phyloP scores from a whole-genome alignment of 2,113 vertebrate genomes.

The Lontra canadensis region DNA sequence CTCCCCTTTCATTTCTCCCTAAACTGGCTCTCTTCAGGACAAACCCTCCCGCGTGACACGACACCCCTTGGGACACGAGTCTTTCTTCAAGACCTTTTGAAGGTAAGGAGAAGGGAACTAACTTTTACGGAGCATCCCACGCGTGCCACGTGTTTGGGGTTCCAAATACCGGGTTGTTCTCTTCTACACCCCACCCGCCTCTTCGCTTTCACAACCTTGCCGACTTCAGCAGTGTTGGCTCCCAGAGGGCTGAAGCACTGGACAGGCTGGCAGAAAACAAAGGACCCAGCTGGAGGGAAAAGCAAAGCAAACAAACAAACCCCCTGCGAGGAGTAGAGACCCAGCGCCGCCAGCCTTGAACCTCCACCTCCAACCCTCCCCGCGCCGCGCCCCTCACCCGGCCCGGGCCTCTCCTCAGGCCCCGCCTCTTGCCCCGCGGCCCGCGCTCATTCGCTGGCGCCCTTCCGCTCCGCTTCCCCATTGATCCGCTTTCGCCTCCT shows the following conservation, averaged over 20 bases:
- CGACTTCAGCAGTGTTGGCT: background rate
- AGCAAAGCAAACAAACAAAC: background rate
- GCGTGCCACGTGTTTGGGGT: background rate
- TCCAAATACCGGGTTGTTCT: background rate
- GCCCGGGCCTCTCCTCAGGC: background rate
- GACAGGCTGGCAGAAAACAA: background rate
- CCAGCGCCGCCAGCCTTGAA: fast-evolving
- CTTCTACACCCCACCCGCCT: background rate
- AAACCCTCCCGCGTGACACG: background rate
- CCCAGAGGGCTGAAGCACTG: background rate
- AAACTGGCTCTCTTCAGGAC: background rate
- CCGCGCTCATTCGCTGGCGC: background rate
- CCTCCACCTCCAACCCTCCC: background rate
- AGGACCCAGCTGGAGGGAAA: background rate
- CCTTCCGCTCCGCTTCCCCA: background rate
- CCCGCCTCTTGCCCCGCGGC: background rate
- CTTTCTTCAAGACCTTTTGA: background rate
- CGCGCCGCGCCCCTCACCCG: background rate
- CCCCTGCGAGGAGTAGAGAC: fast-evolving
- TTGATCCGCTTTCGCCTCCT: background rate
- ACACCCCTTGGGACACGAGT: background rate
- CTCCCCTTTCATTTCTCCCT: background rate
- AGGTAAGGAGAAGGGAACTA: background rate
- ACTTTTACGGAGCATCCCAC: background rate
- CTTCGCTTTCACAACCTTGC: background rate